Evolutionary conservation across 2,888 invertebrate species (phyloP).

Genomic region (Thelaira solivaga): DNA sequence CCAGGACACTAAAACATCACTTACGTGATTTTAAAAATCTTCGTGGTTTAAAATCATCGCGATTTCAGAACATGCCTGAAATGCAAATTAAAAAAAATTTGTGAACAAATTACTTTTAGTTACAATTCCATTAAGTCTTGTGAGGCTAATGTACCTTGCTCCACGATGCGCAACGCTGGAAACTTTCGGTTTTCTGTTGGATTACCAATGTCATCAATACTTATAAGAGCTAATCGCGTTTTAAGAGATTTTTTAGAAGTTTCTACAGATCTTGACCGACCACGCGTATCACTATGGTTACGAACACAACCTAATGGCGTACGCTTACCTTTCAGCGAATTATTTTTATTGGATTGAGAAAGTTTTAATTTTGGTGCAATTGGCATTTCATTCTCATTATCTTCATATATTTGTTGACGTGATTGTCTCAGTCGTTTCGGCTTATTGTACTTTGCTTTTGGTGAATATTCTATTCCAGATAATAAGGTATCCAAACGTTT

Average conservation of each 20-base stretch:
- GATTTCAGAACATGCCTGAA: background rate
- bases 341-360: background rate
- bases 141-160: background rate
- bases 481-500: constrained; percentile 72
- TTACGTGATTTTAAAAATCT: too few species aligned
- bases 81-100: background rate
- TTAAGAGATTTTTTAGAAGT: constrained; percentile 65
- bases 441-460: constrained; percentile 62
- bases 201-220: constrained; percentile 70
- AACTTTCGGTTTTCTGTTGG: constrained; percentile 27
- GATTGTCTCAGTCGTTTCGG: constrained; percentile 61
- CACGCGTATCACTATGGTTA: constrained; percentile 69
- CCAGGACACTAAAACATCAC: too few species aligned
- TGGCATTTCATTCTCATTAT: constrained; percentile 62
- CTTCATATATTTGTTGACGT: constrained; percentile 68
- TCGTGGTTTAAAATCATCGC: background rate
- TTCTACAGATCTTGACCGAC: constrained; percentile 71
- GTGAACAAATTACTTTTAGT: background rate
- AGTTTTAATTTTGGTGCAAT: constrained; percentile 61
- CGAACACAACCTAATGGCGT: constrained; percentile 73
- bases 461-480: constrained; percentile 60
- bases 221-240: constrained; percentile 65
- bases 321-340: constrained; percentile 62
- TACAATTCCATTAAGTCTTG: constrained; percentile 16
- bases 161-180: background rate